Evolutionary conservation across 2,797 vertebrate genomes (phyloP).

Genomic region (Sebastes hubbsi): DNA sequence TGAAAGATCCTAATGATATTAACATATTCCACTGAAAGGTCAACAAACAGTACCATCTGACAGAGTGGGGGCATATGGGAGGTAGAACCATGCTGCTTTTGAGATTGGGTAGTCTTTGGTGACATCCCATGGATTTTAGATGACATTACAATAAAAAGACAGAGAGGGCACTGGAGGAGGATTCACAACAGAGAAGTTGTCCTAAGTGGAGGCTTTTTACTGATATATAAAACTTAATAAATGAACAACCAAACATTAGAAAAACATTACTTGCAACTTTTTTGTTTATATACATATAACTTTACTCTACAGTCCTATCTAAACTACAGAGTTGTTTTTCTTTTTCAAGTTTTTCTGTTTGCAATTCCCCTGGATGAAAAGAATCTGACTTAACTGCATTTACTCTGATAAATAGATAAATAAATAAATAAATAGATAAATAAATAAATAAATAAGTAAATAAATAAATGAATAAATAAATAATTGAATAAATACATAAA

Average conservation of each 20-base stretch:
- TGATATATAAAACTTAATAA: background rate
- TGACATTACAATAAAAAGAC: slow-evolving; percentile 2
- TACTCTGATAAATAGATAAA: background rate
- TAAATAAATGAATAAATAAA: no score
- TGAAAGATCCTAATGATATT: background rate
- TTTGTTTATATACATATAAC: background rate
- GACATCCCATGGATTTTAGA: slow-evolving; percentile 45
- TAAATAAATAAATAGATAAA: no score
- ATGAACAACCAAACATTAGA: background rate
- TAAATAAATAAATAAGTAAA: no score
- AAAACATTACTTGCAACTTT: background rate
- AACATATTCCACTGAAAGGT: background rate
- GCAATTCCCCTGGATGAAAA: background rate
- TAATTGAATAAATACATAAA: no score
- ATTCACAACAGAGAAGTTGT: fast-evolving
- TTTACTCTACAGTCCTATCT: background rate
- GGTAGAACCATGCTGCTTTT: background rate
- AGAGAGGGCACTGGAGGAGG: background rate
- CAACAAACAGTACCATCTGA: background rate
- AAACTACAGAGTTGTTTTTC: background rate
- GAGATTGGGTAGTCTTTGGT: slow-evolving; percentile 35
- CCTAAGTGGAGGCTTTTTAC: background rate
- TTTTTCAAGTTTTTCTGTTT: background rate
- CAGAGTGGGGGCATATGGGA: no score
- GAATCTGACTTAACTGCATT: background rate